Base-by-base conservation (phyloP, 2,888 invertebrate species). In the Blastobasis lacticolella region DNA sequence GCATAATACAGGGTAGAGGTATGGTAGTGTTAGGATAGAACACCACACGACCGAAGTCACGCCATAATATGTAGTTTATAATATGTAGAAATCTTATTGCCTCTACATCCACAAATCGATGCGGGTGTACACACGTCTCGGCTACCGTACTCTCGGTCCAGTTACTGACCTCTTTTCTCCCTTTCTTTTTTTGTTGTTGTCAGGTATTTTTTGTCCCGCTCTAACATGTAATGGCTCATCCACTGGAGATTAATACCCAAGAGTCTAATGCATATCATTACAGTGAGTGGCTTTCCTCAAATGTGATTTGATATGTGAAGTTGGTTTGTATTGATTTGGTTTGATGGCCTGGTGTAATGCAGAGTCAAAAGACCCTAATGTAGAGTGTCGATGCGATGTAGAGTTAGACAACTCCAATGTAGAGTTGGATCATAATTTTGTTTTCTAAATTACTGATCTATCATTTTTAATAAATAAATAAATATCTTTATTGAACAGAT, bases 251-350 rank as follows among this genome's bases (percentile, higher is more conserved):
- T 83, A 83, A 85, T 83, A 81, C 69, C 61, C 69, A 50, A 60
- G 61, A 59, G 63, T 56, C 78, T 86, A 85, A 87, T 83, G 82
- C 79, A 81, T 87, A 82, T 84, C 74, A 87, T 87, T 86, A 86
- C 52, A 60, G 69, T 69, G 84, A 87, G 86, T 86, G 85, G 71
- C 59, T 71, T 64, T 63, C 62, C 64, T 66, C 61, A 64, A 61
- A 67, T 59, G 62, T 57, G 61, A 53, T 58, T 59, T 55, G 55
- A 58, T 56, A 54, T 57, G 53, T 53, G 54, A 38, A 48, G 43
- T 50, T 23, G 23, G 23, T 23, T 23, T 23, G 23, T 23, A 23
- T 23, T 23, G 23, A 23, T 23, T 40, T 40, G 10, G 41, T 52
- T 49, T 50, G 48, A 45, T 51, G n/a, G 6, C 42, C 6, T 1